These are phyloP conservation scores for Papilio demoleus DNA, from an alignment of 2,888 invertebrate genomes.

Conservation along the genomic window DNA sequence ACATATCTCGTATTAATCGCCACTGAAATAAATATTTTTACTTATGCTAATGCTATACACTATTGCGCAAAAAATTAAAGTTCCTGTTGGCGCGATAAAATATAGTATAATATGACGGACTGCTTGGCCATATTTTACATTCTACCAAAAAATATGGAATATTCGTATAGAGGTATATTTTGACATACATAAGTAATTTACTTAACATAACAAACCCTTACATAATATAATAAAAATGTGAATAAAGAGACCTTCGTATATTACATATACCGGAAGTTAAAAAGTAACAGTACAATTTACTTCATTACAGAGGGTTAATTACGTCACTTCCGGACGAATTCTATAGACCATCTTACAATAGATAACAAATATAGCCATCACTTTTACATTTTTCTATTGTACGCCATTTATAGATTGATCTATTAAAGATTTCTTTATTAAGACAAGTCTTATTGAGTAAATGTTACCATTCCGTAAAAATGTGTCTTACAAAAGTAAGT, in stretches of 20 bases:
- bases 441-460: neutral
- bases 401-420: neutral
- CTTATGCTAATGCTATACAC: too few relatives aligned
- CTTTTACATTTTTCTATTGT: neutral
- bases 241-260: too few relatives aligned
- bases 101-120: too few relatives aligned
- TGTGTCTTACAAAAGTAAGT: too few relatives aligned
- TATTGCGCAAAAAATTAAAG: too few relatives aligned
- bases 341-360: neutral
- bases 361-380: slow-evolving; percentile 1
- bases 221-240: too few relatives aligned
- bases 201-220: too few relatives aligned
- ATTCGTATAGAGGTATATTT: too few relatives aligned
- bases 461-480: neutral
- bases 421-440: neutral
- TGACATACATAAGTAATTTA: too few relatives aligned
- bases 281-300: neutral
- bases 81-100: too few relatives aligned
- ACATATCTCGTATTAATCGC: neutral
- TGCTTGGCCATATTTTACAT: too few relatives aligned
- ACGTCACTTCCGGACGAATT: neutral
- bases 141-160: too few relatives aligned
- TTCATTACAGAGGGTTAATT: neutral
- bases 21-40: neutral
- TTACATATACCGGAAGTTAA: neutral